These are phyloP conservation scores for Drosophila yakuba DNA, from an alignment of 1,140 invertebrate species.

Conservation along the genomic window DNA sequence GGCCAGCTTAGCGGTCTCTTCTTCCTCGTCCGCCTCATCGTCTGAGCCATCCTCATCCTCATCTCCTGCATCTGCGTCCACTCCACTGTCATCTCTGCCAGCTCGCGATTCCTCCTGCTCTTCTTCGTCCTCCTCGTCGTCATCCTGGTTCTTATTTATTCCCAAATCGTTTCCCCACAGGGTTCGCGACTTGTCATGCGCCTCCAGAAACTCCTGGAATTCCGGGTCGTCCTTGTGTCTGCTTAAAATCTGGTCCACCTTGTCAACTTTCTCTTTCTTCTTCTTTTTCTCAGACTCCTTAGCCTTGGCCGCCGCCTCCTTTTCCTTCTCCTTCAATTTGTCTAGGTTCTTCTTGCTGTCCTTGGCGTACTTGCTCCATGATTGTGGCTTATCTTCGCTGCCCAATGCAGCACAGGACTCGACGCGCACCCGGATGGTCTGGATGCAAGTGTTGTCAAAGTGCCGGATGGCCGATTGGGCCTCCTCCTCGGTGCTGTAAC, in stretches of 20 bases:
- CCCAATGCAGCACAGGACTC: conserved; percentile 91
- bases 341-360: conserved; percentile 89
- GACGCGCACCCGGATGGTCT: conserved; percentile 92
- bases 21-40: conserved; percentile 54
- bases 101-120: conserved; percentile 26
- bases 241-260: conserved; percentile 88
- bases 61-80: conserved; percentile 67
- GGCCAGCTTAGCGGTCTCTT: conserved; percentile 86
- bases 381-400: conserved; percentile 92
- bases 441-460: conserved; percentile 94
- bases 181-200: conserved; percentile 88
- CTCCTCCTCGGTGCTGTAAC: conserved; percentile 92
- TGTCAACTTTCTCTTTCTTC: conserved; percentile 41
- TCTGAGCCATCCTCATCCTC: conserved; percentile 24
- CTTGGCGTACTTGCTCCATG: conserved; percentile 94
- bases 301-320: conserved; percentile 62
- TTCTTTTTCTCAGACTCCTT: conserved; percentile 58
- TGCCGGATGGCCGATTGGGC: conserved; percentile 90
- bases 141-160: conserved; percentile 52
- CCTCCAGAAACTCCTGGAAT: conserved; percentile 94
- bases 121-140: conserved; percentile 83
- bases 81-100: conserved; percentile 38
- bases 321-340: conserved; percentile 43
- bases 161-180: conserved; percentile 90
- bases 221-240: conserved; percentile 94